Percentiles rank a stretch among this genome's conserved stretches.
Conservation (phyloP, 1,140 invertebrate species). For the Heliothis virescens region DNA sequence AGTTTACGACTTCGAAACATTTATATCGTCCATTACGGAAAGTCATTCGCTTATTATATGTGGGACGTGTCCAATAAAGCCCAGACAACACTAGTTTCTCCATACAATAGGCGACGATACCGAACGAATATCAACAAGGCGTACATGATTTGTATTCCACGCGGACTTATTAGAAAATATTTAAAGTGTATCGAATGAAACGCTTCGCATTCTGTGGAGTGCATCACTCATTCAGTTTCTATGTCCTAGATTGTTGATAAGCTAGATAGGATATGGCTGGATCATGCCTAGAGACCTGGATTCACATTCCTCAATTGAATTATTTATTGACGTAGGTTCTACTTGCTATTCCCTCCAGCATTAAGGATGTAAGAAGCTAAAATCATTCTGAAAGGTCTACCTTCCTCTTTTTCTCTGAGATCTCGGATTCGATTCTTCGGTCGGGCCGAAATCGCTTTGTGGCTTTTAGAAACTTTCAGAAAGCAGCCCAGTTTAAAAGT, state of each 20-base stretch:
- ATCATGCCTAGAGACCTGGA: not conserved
- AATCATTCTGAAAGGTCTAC: no score
- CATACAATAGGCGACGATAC: not conserved
- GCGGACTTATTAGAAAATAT: not conserved
- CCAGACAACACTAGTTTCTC: not conserved
- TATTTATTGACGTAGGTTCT: no score
- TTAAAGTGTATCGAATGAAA: slow-evolving; percentile 27
- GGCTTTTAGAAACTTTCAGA: no score
- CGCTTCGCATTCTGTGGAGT: not conserved
- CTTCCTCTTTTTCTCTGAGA: no score
- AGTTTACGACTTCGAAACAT: slow-evolving; percentile 6
- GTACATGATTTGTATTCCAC: not conserved
- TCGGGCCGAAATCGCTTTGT: not conserved
- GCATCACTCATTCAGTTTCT: not conserved
- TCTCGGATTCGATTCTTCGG: not conserved
- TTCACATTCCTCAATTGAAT: not conserved
- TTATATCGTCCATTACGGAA: not conserved
- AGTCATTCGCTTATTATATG: not conserved
- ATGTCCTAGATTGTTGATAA: slow-evolving; percentile 2
- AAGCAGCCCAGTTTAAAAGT: no score
- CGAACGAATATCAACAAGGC: slow-evolving; percentile 8
- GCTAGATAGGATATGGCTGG: not conserved
- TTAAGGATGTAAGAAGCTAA: no score
- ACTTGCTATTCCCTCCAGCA: no score
- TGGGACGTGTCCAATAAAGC: not conserved